Evolutionary conservation across 2,113 vertebrate species (phyloP).

Genomic region (Toxostoma redivivum): DNA sequence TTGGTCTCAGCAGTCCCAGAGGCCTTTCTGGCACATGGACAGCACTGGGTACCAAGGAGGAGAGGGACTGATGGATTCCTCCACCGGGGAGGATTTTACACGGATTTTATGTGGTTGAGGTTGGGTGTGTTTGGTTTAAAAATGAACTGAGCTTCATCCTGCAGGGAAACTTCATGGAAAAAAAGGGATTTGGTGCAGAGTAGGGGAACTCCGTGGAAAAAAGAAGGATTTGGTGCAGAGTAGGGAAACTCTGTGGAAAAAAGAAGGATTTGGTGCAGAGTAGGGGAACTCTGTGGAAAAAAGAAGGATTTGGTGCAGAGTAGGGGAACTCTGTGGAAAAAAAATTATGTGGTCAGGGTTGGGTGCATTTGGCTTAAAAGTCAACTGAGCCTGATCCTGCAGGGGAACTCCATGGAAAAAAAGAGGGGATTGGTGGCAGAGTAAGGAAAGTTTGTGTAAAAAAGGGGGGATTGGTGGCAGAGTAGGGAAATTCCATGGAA

Average conservation of each 20-base stretch:
- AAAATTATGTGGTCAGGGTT: not conserved
- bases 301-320: no score
- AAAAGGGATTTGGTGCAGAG: not conserved
- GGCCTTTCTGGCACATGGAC: fast-evolving
- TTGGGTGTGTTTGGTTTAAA: not conserved
- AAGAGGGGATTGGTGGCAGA: fast-evolving
- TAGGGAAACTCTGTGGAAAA: not conserved
- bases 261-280: no score
- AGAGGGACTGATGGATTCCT: not conserved
- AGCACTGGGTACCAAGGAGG: not conserved
- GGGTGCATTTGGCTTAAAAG: not conserved
- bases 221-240: not conserved
- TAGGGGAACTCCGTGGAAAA: not conserved
- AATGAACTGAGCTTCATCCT: fast-evolving
- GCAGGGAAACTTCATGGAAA: not conserved
- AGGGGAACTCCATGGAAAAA: fast-evolving
- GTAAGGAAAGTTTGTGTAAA: fast-evolving
- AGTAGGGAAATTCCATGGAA: not conserved
- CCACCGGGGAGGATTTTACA: fast-evolving
- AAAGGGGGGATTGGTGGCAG: not conserved
- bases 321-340: no score
- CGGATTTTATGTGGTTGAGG: fast-evolving
- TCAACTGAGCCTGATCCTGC: fast-evolving
- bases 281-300: no score
- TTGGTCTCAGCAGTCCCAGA: not conserved